Conservation (phyloP, 35 echinoderm and acorn worm genomes). For the Anneissia japonica region DNA sequence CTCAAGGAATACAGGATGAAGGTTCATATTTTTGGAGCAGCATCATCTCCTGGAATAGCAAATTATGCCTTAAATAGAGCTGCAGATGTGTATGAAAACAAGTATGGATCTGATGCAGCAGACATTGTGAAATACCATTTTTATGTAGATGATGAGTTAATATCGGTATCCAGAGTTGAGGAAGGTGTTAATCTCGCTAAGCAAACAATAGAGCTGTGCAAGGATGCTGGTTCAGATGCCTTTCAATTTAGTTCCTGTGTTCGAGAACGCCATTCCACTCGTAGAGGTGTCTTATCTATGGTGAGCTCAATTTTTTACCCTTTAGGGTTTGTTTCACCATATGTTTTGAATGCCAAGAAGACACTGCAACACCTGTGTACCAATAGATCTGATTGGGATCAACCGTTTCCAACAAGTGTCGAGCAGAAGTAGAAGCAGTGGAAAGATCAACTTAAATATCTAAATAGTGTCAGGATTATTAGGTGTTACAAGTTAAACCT, state of each 20-base stretch:
- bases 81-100: neutral
- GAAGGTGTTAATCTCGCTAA: slow-evolving; percentile 22
- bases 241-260: slow-evolving; percentile 27
- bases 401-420: neutral
- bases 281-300: slow-evolving; percentile 43
- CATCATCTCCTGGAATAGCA: slow-evolving; percentile 6
- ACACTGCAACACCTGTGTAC: slow-evolving; percentile 33
- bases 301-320: slow-evolving; percentile 54
- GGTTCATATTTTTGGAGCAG: slow-evolving; percentile 29
- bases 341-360: neutral
- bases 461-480: slow-evolving; percentile 10
- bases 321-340: slow-evolving; percentile 33
- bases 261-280: slow-evolving; percentile 34
- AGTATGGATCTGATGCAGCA: neutral
- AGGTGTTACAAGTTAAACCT: slow-evolving; percentile 47
- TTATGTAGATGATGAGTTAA: slow-evolving; percentile 67
- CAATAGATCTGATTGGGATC: slow-evolving; percentile 25
- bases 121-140: too few relatives aligned
- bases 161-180: slow-evolving; percentile 23
- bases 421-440: neutral
- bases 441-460: neutral
- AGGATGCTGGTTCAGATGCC: slow-evolving; percentile 20
- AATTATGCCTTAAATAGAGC: neutral
- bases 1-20: slow-evolving; percentile 37
- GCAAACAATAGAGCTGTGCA: neutral